Percentiles rank a stretch among this genome's conserved stretches.
Conservation (phyloP, 2,888 invertebrate genomes). For the Anoncus sp. region DNA sequence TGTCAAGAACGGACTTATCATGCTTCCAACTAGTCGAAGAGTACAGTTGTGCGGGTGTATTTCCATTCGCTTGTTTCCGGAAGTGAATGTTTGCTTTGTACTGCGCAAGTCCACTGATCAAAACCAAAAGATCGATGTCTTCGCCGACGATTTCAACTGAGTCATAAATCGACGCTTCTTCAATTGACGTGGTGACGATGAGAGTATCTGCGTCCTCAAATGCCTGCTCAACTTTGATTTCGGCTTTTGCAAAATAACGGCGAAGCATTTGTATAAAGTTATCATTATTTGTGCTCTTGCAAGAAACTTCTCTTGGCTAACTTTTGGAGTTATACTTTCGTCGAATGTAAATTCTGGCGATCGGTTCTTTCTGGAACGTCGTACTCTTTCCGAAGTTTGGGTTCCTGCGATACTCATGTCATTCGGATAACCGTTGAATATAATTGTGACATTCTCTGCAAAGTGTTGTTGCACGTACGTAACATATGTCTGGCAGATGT, state of each 20-base stretch:
- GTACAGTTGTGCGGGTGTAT: slow-evolving; percentile 37
- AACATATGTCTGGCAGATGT: slow-evolving; percentile 4
- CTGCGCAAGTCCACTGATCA: slow-evolving; percentile 58
- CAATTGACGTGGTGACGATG: slow-evolving; percentile 41
- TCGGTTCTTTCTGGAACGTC: slow-evolving; percentile 57
- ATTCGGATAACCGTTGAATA: slow-evolving; percentile 5
- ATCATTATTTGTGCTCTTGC: slow-evolving; percentile 64
- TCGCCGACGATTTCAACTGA: too few species aligned
- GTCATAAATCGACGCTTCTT: slow-evolving; percentile 30
- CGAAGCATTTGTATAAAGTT: slow-evolving; percentile 64
- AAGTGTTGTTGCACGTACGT: background rate
- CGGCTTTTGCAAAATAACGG: slow-evolving; percentile 33
- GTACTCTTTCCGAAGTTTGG: slow-evolving; percentile 20
- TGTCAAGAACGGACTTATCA: slow-evolving; percentile 3
- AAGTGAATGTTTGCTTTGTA: slow-evolving; percentile 40
- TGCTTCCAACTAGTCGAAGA: slow-evolving; percentile 4
- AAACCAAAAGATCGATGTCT: slow-evolving; percentile 69
- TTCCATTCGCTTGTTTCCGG: slow-evolving; percentile 42
- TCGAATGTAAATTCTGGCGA: slow-evolving; percentile 62
- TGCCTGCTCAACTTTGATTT: slow-evolving; percentile 32
- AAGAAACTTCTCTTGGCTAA: slow-evolving; percentile 69
- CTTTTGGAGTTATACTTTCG: slow-evolving; percentile 51
- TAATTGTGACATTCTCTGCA: background rate
- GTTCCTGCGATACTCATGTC: too few species aligned
- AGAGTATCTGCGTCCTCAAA: slow-evolving; percentile 52